Evolutionary conservation across 2,113 vertebrate genomes (phyloP).

Genomic region (Apteryx mantelli): DNA sequence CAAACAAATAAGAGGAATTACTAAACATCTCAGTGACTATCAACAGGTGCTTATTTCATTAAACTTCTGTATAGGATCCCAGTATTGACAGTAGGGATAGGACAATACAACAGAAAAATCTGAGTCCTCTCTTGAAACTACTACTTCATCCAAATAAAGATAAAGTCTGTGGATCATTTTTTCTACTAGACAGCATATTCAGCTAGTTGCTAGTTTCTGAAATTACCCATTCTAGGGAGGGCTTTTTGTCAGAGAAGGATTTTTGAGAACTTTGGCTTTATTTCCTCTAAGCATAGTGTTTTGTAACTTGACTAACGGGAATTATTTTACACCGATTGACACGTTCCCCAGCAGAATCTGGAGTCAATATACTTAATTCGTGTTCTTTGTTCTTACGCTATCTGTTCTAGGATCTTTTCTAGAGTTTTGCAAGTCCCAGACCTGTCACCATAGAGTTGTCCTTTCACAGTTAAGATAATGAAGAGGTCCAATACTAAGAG

Average conservation of each 20-base stretch:
- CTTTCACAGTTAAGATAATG: not conserved
- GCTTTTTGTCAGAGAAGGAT: not conserved
- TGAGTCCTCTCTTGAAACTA: not conserved
- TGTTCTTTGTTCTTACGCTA: not conserved
- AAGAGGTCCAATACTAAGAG: not conserved
- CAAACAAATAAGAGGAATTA: not conserved
- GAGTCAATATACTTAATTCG: slow-evolving; percentile 22
- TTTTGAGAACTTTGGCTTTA: not conserved
- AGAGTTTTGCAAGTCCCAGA: slow-evolving; percentile 6
- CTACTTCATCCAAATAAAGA: not conserved
- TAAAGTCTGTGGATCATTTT: not conserved
- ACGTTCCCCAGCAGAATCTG: slow-evolving; percentile 29
- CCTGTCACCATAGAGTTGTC: not conserved
- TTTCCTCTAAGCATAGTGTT: not conserved
- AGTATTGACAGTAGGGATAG: not conserved
- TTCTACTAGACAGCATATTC: not conserved
- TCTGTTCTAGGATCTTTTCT: not conserved
- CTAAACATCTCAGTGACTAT: not conserved
- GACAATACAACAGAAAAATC: not conserved
- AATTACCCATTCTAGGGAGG: not conserved
- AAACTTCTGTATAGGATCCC: not conserved
- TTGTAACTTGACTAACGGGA: not conserved
- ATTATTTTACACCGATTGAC: slow-evolving; percentile 34
- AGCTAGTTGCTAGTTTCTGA: not conserved
- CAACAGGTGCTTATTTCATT: not conserved